Evolutionary conservation across 2,888 invertebrate species (phyloP).

Genomic region (Hirtodrosophila confusa): DNA sequence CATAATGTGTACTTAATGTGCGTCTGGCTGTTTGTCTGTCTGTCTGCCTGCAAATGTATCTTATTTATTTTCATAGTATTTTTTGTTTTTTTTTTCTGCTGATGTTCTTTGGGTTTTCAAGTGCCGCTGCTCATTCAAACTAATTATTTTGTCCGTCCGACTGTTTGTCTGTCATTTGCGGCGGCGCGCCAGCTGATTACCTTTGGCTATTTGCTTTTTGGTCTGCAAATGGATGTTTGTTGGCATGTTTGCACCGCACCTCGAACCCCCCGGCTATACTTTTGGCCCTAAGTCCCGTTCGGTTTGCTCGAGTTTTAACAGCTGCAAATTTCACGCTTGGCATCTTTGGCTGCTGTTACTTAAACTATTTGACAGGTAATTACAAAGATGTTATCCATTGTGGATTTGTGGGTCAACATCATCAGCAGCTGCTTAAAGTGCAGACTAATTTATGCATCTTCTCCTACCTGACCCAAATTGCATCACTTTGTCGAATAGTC

Average conservation of each 20-base stretch:
- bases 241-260: constrained; percentile 45
- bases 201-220: constrained; percentile 60
- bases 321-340: constrained; percentile 67
- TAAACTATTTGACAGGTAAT: constrained; percentile 51
- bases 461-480: constrained; percentile 19
- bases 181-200: constrained; percentile 62
- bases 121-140: constrained; percentile 59
- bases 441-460: constrained; percentile 20
- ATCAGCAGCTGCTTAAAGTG: constrained; percentile 20
- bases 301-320: constrained; percentile 41
- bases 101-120: constrained; percentile 39
- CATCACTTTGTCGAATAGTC: not conserved
- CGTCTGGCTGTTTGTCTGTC: constrained; percentile 22
- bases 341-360: constrained; percentile 30
- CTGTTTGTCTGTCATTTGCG: constrained; percentile 22
- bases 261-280: constrained; percentile 22
- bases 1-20: constrained; percentile 69
- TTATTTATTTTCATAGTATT: constrained; percentile 25
- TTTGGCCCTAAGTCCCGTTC: constrained; percentile 44
- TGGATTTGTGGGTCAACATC: constrained; percentile 46
- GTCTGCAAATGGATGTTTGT: constrained; percentile 28
- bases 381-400: constrained; percentile 60
- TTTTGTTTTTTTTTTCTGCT: constrained; percentile 2
- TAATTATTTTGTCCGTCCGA: constrained; percentile 57
- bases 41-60: constrained; percentile 42